Conservation (phyloP, 2,888 invertebrate genomes). For the Uropetala carovei region DNA sequence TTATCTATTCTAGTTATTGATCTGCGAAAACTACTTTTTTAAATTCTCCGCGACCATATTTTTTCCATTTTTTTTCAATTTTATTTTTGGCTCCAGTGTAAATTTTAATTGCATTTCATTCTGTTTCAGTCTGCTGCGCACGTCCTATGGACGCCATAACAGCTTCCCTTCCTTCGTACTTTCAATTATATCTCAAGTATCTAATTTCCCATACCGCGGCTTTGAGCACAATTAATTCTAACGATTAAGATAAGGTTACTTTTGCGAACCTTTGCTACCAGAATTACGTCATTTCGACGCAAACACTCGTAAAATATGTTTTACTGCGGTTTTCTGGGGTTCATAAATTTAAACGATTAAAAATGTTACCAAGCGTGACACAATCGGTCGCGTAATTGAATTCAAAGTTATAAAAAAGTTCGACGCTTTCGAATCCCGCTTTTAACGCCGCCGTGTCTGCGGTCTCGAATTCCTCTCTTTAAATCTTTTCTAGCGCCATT, state of each 20-base stretch:
- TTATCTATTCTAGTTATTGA: too few species aligned
- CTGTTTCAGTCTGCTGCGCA: neutral
- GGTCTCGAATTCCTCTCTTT: neutral
- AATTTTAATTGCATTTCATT: neutral
- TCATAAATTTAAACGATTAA: neutral
- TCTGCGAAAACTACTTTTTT: too few species aligned
- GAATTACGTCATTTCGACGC: neutral
- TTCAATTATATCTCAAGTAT: neutral
- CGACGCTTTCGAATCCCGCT: neutral
- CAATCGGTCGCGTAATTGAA: constrained; percentile 14
- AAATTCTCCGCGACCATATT: neutral
- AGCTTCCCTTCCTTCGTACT: neutral
- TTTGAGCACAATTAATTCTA: constrained; percentile 13
- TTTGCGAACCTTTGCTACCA: neutral
- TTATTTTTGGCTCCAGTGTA: neutral
- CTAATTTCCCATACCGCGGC: neutral
- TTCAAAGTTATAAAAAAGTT: neutral
- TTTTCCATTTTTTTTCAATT: neutral
- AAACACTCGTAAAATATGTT: neutral
- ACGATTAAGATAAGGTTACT: neutral
- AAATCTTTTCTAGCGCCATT: neutral
- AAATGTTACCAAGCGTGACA: neutral
- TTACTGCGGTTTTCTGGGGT: neutral
- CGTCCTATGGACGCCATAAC: neutral
- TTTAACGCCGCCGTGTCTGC: neutral